These are phyloP conservation scores for Takifugu flavidus DNA, from an alignment of 2,113 vertebrate genomes.

Conservation along the genomic window DNA sequence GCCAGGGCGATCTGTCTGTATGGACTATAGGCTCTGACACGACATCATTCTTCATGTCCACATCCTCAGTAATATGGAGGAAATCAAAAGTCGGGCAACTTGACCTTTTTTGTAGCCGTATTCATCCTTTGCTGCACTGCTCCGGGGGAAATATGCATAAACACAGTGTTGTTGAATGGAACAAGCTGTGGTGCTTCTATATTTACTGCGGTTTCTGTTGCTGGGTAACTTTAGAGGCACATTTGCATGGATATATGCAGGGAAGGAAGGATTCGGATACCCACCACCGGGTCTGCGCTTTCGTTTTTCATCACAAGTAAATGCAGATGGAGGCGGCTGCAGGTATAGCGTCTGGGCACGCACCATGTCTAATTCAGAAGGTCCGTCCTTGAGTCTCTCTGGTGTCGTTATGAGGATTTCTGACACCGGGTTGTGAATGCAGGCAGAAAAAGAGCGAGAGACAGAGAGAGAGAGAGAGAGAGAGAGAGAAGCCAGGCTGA, in stretches of 20 bases:
- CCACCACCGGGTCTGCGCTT: background rate
- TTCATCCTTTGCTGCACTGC: too few species aligned
- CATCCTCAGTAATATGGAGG: conserved; percentile 31
- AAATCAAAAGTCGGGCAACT: background rate
- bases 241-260: conserved; percentile 4
- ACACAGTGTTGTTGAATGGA: too few species aligned
- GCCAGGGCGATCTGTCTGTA: conserved; percentile 60
- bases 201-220: conserved; percentile 2
- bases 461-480: too few species aligned
- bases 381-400: conserved; percentile 16
- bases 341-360: conserved; percentile 12
- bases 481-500: conserved; percentile 14
- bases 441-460: conserved; percentile 21
- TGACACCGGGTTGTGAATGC: conserved; percentile 24
- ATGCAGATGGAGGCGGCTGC: conserved; percentile 8
- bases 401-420: conserved; percentile 30
- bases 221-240: background rate
- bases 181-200: background rate
- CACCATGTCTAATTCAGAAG: conserved; percentile 12
- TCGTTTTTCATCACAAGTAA: conserved; percentile 9
- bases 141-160: too few species aligned
- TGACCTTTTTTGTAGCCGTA: background rate
- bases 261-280: too few species aligned
- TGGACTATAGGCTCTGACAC: conserved; percentile 48
- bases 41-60: conserved; percentile 59